phyloP scores from a whole-genome alignment of 2,113 vertebrate species.

The Muscicapa adusta region DNA sequence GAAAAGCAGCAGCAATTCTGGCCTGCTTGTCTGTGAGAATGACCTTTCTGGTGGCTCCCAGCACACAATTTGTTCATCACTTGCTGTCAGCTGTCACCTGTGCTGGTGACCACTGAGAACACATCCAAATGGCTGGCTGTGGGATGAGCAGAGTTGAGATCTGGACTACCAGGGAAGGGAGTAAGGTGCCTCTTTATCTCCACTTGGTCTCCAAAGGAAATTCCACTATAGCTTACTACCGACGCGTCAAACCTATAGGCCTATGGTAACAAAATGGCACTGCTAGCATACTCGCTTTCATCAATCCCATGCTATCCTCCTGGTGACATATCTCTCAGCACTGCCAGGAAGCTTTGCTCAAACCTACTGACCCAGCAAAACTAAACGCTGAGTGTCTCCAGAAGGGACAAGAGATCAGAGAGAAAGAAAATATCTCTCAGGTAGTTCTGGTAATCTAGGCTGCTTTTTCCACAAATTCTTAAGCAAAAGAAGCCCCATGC shows the following conservation, averaged over 20 bases:
- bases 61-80: fast-evolving
- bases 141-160: not conserved
- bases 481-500: not conserved
- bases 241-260: not conserved
- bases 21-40: not conserved
- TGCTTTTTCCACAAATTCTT: not conserved
- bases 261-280: not conserved
- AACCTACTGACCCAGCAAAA: not conserved
- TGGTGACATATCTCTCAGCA: not conserved
- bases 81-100: not conserved
- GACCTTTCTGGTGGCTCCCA: not conserved
- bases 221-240: not conserved
- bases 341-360: not conserved
- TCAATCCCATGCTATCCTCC: not conserved
- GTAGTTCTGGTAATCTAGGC: not conserved
- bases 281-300: not conserved
- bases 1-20: not conserved
- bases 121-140: not conserved
- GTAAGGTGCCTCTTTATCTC: not conserved
- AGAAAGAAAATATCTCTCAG: not conserved
- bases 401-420: not conserved
- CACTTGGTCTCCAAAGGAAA: not conserved
- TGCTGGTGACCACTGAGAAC: not conserved
- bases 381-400: not conserved
- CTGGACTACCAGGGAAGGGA: not conserved